Base-by-base conservation (phyloP, 2,888 invertebrate species). In the Trisateles emortualis region DNA sequence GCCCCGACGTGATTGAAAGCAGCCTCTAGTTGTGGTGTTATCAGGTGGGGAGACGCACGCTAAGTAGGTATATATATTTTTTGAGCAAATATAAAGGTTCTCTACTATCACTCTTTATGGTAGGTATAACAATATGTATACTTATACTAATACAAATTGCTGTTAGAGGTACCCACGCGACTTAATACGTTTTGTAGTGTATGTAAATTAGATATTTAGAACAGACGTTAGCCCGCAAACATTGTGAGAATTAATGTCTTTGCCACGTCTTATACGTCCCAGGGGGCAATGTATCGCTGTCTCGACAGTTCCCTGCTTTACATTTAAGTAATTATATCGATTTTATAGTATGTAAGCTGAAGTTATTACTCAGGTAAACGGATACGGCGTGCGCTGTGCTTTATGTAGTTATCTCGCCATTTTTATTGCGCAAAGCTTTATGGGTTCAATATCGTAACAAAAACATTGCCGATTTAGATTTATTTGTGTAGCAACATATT, bases 191-290 rank as follows among this genome's bases (percentile, higher is more conserved):
- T 75, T 70, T 75, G 65, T 73, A 73, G 75, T 75, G 74, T 83
- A 88, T 88, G 87, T 81, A 88, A 88, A 88, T 88, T 81, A 79
- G 73, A 78, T 87, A 87, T 88, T 88, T 81, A 78, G 74, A 78
- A 75, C 65, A 82, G 81, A 84, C 84, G 80, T 74, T 82, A 80
- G 68, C 76, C 82, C 81, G 78, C 84, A 86, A 88, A 86, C 84
- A 86, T 77, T 79, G 81, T 76, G 77, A 81, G 80, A 86, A 86
- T 87, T 86, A 85, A 86, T 84, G 86, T 79, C 74, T 83, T 54
- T 55, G 35, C 48, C 52, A 57, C 53, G 59, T 61, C 76, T 78
- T 72, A 64, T 67, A 72, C 67, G 66, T 78, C 81, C 77, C 76
- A 45, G 40, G 65, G 78, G 80, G 71, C 66, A 66, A 75, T 72